Evolutionary conservation across 2,797 vertebrate species (phyloP).

Genomic region (Acomys russatus): DNA sequence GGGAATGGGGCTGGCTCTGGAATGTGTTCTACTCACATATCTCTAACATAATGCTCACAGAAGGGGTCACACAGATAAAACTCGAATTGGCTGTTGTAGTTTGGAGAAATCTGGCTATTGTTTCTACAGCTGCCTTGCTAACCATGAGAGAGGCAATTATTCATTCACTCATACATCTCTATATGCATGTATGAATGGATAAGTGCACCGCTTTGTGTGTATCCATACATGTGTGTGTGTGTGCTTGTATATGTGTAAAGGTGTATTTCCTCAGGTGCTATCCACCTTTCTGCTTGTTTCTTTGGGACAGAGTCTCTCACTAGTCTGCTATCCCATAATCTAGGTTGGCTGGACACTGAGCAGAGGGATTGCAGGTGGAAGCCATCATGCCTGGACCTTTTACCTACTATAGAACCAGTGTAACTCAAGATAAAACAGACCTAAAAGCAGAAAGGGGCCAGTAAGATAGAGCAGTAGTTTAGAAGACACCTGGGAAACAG

Average conservation of each 20-base stretch:
- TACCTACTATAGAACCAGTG: neutral
- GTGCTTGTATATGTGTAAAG: neutral
- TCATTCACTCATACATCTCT: neutral
- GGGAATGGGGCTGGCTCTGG: neutral
- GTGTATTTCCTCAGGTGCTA: neutral
- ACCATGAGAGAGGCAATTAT: neutral
- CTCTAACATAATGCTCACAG: too few relatives aligned
- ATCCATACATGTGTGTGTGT: neutral
- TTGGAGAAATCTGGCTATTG: neutral
- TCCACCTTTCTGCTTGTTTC: neutral
- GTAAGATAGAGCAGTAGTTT: neutral
- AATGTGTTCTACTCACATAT: neutral
- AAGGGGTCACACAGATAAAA: neutral
- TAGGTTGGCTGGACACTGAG: neutral
- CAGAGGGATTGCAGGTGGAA: neutral
- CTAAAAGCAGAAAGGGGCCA: neutral
- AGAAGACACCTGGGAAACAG: neutral
- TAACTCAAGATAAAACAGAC: neutral
- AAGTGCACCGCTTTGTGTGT: neutral
- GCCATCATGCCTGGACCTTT: neutral
- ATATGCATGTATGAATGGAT: neutral
- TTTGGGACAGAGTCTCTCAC: neutral
- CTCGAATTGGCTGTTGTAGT: slow-evolving; percentile 4
- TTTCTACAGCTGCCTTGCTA: neutral
- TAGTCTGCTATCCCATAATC: too few relatives aligned